Percentiles rank a stretch among this genome's conserved stretches.
These are phyloP conservation scores for Notoglanidium macrostoma DNA, from an alignment of 2,797 vertebrate genomes.

Conservation along the genomic window DNA sequence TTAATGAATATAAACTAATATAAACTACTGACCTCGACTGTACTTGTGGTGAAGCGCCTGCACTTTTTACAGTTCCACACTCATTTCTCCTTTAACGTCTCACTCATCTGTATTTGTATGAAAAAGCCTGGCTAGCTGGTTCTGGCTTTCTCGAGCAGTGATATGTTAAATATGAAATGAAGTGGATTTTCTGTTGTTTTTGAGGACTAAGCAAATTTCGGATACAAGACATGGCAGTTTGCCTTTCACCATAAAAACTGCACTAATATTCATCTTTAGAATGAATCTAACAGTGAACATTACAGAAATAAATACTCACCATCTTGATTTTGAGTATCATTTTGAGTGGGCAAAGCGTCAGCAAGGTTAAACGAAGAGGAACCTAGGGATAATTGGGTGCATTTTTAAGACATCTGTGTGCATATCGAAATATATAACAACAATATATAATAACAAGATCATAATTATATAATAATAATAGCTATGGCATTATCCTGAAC, in stretches of 20 bases:
- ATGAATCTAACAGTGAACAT: background rate
- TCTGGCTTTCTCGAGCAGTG: background rate
- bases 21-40: no score
- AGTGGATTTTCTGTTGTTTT: background rate
- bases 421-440: background rate
- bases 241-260: background rate
- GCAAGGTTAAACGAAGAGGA: slow-evolving; percentile 72
- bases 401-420: background rate
- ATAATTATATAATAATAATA: background rate
- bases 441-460: background rate
- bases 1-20: no score
- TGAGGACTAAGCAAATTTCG: background rate
- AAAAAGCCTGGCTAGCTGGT: background rate
- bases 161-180: background rate
- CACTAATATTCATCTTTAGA: background rate
- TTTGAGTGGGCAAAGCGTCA: slow-evolving; percentile 81
- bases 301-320: slow-evolving; percentile 4
- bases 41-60: background rate
- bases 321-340: slow-evolving; percentile 61
- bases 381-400: slow-evolving; percentile 58
- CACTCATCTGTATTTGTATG: background rate
- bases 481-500: background rate
- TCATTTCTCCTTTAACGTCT: background rate
- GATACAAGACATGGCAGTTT: background rate
- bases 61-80: background rate